phyloP scores from a whole-genome alignment of 2,797 vertebrate species.

The Anguilla megastoma region DNA sequence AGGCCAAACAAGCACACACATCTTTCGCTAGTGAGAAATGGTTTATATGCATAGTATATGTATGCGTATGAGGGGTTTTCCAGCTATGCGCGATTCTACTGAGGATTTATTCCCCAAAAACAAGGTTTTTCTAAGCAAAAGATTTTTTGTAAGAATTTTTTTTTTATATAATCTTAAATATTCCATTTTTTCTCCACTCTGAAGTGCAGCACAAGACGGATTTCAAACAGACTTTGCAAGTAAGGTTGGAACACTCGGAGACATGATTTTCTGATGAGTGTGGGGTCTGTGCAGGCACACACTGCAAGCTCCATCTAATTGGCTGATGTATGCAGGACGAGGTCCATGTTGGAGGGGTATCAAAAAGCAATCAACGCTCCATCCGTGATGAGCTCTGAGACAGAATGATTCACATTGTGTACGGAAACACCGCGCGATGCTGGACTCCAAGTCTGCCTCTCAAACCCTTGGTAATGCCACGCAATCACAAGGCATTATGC shows the following conservation, averaged over 20 bases:
- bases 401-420: slow-evolving; percentile 72
- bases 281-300: slow-evolving; percentile 56
- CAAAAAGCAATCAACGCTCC: slow-evolving; percentile 85
- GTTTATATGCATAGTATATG: neutral
- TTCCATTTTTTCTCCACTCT: slow-evolving; percentile 4
- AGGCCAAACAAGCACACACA: neutral
- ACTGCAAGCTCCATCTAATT: slow-evolving; percentile 74
- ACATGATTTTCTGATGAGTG: slow-evolving; percentile 68
- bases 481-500: slow-evolving; percentile 80
- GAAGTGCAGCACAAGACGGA: slow-evolving; percentile 41
- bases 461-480: slow-evolving; percentile 66
- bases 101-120: neutral
- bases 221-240: slow-evolving; percentile 63
- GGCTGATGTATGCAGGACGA: slow-evolving; percentile 79
- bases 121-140: neutral
- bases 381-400: slow-evolving; percentile 78
- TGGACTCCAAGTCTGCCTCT: slow-evolving; percentile 62
- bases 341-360: slow-evolving; percentile 79
- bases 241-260: slow-evolving; percentile 65
- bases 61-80: neutral
- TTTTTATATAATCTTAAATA: neutral
- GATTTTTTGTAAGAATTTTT: neutral
- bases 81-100: neutral
- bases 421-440: slow-evolving; percentile 71
- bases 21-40: neutral